Evolutionary conservation across 2,797 vertebrate genomes (phyloP).

Genomic region (Hemibagrus guttatus): DNA sequence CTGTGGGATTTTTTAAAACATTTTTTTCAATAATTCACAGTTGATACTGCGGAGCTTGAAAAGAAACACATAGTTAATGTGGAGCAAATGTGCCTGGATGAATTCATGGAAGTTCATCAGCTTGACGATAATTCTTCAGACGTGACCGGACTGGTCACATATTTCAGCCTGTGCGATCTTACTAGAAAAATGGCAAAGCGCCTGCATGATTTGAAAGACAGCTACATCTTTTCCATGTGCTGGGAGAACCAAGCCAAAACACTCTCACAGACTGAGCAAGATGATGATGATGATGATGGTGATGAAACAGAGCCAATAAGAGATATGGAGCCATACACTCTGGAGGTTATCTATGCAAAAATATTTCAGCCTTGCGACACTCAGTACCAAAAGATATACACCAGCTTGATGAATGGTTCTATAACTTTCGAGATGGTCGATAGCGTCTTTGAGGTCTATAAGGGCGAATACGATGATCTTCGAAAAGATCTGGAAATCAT

Average conservation of each 20-base stretch:
- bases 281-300: background rate
- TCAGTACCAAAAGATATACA: conserved; percentile 69
- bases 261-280: background rate
- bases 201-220: conserved; percentile 72
- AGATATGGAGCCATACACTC: conserved; percentile 32
- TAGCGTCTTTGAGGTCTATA: conserved; percentile 75
- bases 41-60: conserved; percentile 71
- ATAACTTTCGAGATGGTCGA: conserved; percentile 79
- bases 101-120: conserved; percentile 69
- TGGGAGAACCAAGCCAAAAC: conserved; percentile 75
- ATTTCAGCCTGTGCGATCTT: conserved; percentile 73
- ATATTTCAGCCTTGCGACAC: conserved; percentile 71
- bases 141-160: conserved; percentile 61
- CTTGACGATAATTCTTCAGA: conserved; percentile 34
- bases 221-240: conserved; percentile 77
- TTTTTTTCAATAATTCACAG: conserved; percentile 58
- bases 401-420: conserved; percentile 72
- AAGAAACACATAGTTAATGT: conserved; percentile 65
- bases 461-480: conserved; percentile 74
- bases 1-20: background rate
- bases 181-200: conserved; percentile 67
- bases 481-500: conserved; percentile 73
- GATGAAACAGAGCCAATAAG: background rate
- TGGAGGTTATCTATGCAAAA: conserved; percentile 37
- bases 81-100: conserved; percentile 56